Base-by-base conservation (phyloP, 2,797 vertebrate species). In the Rachycentron canadum region DNA sequence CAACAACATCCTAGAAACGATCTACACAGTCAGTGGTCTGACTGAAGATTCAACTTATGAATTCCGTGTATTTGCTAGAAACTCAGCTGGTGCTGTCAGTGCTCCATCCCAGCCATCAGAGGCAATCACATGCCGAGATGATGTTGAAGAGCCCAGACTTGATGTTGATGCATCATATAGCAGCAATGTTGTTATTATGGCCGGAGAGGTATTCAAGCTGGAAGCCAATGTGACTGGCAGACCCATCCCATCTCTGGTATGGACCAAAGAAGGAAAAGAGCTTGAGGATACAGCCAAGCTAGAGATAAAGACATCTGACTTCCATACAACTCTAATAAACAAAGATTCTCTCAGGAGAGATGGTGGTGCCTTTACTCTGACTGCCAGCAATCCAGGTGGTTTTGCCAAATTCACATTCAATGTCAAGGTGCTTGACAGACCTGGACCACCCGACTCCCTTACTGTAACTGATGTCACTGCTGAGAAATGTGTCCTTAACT, bases 201-300 rank as follows among this genome's bases (percentile, higher is more conserved):
- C 98, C 85, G 98, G 98, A 61, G 98, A 99, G 82, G n/a, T 95
- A 67, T 99, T 99, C 91, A 97, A 94, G 89, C 93, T 99, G 57
- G 97, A 99, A 84, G 98, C 97, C 78, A 96, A 93, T 89, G 96
- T 97, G 85, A 95, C 94, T 72, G 98, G 98, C 45, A 96, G 97
- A 69, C 98, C 98, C 86, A 94, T 96, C 64, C 98, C 98, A 86
- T 96, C 96, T 68, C 93, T 99, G 88, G 87, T 96, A 74, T 99
- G 98, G 98, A 97, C 96, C 71, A 99, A 99, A 93, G 97, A 98
- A 86, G 97, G 96, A 86, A 99, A 98, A 84, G 98, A 99, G 78
- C 96, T 99, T 69, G 96, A 96, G 84, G 96, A 96, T 76, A 97
- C 97, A 70, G 96, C 82, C 83, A 99, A 99, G 92, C 76, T 98